phyloP scores from a whole-genome alignment of 2,888 invertebrate genomes.

The Argyra leucocephala region DNA sequence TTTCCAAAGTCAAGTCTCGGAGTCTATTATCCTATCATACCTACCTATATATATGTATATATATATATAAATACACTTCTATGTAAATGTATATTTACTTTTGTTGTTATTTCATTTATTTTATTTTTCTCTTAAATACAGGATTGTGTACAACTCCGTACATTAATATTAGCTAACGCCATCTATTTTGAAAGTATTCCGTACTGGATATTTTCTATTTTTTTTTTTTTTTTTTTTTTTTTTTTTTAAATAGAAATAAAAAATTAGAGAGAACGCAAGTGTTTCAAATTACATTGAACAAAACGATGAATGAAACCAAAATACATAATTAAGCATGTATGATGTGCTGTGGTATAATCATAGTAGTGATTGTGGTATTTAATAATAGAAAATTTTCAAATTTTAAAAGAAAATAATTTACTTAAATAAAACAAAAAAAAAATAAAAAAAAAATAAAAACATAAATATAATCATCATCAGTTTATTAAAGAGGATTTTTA shows the following conservation, averaged over 20 bases:
- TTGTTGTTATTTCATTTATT: background rate
- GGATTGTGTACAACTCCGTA: background rate
- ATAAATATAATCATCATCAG: too few relatives aligned
- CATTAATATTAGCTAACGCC: background rate
- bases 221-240: background rate
- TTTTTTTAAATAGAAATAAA: background rate
- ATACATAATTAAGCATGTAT: background rate
- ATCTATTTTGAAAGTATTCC: background rate
- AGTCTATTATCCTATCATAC: background rate
- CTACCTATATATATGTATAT: too few relatives aligned
- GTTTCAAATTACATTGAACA: background rate
- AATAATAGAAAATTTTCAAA: background rate
- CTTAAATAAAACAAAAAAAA: background rate
- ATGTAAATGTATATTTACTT: too few relatives aligned
- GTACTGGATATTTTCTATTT: background rate
- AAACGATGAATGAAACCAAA: background rate
- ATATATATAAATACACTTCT: too few relatives aligned
- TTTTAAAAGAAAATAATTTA: too few relatives aligned
- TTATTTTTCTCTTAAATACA: background rate
- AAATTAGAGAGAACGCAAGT: constrained; percentile 6
- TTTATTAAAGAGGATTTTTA: background rate
- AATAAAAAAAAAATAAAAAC: too few relatives aligned
- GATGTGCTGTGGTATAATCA: background rate
- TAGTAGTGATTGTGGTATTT: background rate
- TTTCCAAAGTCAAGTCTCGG: background rate